Conservation (phyloP, 2,797 vertebrate species). For the Platalea minor region DNA sequence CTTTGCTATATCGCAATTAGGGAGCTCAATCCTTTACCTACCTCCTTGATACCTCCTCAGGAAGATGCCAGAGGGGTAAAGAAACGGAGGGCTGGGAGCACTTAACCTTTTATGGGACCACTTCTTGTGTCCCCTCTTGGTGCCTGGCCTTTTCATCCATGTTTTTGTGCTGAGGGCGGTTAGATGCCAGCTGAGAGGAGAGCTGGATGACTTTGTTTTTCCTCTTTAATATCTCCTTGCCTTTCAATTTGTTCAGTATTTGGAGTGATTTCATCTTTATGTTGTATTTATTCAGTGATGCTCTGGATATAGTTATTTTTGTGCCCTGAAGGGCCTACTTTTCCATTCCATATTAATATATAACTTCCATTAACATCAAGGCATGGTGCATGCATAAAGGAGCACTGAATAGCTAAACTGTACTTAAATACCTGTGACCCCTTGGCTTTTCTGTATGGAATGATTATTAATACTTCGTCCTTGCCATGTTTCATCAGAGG, state of each 20-base stretch:
- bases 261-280: constrained; percentile 3
- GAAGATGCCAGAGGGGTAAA: not conserved
- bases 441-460: not conserved
- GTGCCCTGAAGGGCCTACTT: constrained; percentile 4
- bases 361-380: constrained; percentile 2
- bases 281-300: not conserved
- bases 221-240: not conserved
- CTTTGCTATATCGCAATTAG: not conserved
- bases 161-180: not conserved
- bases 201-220: not conserved
- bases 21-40: not conserved
- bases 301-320: constrained; percentile 14
- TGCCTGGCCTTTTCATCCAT: not conserved
- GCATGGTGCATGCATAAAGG: not conserved
- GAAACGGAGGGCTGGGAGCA: not conserved
- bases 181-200: not conserved
- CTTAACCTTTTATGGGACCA: not conserved
- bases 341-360: not conserved
- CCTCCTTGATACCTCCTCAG: not conserved
- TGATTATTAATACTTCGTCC: constrained; percentile 1
- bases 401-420: not conserved
- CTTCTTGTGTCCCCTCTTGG: not conserved
- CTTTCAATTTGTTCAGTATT: constrained; percentile 34
- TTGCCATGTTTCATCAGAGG: not conserved
- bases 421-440: constrained; percentile 7